phyloP scores from a whole-genome alignment of 2,113 vertebrate species.

The Cepphus grylle region DNA sequence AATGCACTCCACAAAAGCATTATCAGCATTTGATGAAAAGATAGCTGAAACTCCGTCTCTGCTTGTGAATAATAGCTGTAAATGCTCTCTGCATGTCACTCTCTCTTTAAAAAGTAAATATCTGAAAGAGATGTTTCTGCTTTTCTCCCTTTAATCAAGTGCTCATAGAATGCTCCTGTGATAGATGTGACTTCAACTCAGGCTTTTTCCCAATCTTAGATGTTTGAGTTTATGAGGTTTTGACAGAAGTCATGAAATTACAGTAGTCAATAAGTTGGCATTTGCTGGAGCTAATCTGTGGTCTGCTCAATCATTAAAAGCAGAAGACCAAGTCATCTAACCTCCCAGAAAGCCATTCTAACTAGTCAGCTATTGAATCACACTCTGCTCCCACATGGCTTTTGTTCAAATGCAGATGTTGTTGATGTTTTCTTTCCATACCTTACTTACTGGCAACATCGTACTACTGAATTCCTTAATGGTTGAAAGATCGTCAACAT shows the following conservation, averaged over 20 bases:
- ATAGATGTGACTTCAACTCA: not conserved
- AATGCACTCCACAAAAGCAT: not conserved
- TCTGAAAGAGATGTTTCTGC: not conserved
- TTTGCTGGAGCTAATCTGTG: not conserved
- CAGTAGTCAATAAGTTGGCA: not conserved
- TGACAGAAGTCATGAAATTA: not conserved
- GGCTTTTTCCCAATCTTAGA: not conserved
- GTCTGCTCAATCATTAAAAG: not conserved
- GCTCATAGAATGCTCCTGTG: not conserved
- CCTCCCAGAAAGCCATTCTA: not conserved
- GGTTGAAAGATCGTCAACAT: not conserved
- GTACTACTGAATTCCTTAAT: not conserved
- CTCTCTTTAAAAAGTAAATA: not conserved
- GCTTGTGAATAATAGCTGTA: not conserved
- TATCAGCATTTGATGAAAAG: not conserved
- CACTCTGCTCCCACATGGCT: accelerated
- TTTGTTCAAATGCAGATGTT: not conserved
- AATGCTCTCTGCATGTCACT: not conserved
- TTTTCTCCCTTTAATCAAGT: not conserved
- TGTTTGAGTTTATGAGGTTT: not conserved
- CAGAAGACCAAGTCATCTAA: not conserved
- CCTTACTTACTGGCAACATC: not conserved
- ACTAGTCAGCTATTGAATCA: not conserved
- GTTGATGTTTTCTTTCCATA: not conserved
- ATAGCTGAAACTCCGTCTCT: not conserved